Base-by-base conservation (phyloP, 2,888 invertebrate genomes). In the Temnothorax unifasciatus region DNA sequence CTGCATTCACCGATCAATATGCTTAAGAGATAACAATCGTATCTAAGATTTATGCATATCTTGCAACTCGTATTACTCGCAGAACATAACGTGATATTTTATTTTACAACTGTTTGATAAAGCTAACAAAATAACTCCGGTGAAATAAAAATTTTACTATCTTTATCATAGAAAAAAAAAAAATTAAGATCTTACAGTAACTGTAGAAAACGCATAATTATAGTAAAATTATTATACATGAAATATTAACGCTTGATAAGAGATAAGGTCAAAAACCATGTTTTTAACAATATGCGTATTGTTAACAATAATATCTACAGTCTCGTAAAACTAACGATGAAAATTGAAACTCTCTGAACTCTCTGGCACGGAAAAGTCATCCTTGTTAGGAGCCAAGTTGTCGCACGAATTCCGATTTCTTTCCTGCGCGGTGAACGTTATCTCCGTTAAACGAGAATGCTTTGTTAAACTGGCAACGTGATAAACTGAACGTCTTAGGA, bases 381-480 rank as follows among this genome's bases (percentile, higher is more conserved):
- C 68, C 82, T 85, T 76, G 85, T 85, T 83, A 75, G 76, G 44
- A 84, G 54, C 63, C 59, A 64, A 73, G 79, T 85, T 86, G 84
- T 89, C 87, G 73, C 83, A 34, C 57, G 86, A 86, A 88, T 88
- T 83, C 86, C 63, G 61, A 88, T 87, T 84, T 77, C 87, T 75
- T 71, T 85, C 52, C 63, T 82, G 13, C 18, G 9, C 57, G 64
- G 73, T 47, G 68, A 64, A 81, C 61, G 81, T 69, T 57, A 75
- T 79, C 74, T 71, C 79, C 77, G 71, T 82, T 86, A 77, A 86
- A 84, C 85, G 86, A 73, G 85, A 85, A 81, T 75, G 85, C 85
- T 90, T 88, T 85, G 77, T 85, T 87, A 83, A 87, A 83, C 77
- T 84, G 87, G 86, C 87, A 87, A 90, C 88, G 86, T 79, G 88